A percentile compares a stretch with the other conserved stretches of the same genome.
phyloP scores from a whole-genome alignment of 2,888 invertebrate genomes.

The Muschampia plurimacula region DNA sequence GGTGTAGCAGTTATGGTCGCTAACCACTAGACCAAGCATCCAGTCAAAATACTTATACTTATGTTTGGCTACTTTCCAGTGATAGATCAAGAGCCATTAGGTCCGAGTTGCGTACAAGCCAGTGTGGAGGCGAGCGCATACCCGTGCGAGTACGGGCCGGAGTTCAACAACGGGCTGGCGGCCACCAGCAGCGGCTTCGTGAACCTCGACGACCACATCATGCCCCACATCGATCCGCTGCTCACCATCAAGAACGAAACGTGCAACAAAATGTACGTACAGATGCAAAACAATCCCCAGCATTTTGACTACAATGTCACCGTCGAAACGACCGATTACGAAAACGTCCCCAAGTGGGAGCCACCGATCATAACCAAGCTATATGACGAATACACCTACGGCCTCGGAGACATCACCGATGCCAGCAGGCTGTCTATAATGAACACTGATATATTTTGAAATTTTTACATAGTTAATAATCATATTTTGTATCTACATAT shows the following conservation, averaged over 20 bases:
- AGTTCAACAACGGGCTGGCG: slow-evolving; percentile 54
- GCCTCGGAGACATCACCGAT: slow-evolving; percentile 51
- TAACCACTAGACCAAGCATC: no score
- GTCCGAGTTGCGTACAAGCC: background rate
- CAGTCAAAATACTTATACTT: no score
- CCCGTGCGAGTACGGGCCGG: slow-evolving; percentile 70
- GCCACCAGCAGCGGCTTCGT: slow-evolving; percentile 49
- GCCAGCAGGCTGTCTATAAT: slow-evolving; percentile 55
- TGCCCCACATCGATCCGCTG: slow-evolving; percentile 75
- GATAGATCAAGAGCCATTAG: slow-evolving; percentile 15
- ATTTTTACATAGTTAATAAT: slow-evolving; percentile 43
- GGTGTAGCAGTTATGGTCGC: no score
- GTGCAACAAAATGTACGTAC: slow-evolving; percentile 11
- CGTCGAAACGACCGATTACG: slow-evolving; percentile 23
- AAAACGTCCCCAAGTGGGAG: slow-evolving; percentile 55
- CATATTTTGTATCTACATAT: slow-evolving; percentile 48
- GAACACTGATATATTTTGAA: slow-evolving; percentile 63
- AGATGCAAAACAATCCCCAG: background rate
- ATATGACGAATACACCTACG: slow-evolving; percentile 51
- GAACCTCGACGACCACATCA: slow-evolving; percentile 63
- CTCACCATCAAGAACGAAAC: slow-evolving; percentile 57
- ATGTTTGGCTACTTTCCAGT: slow-evolving; percentile 8
- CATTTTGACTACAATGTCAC: slow-evolving; percentile 7
- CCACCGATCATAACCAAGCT: slow-evolving; percentile 62
- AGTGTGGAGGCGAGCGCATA: slow-evolving; percentile 2